Evolutionary conservation across 2,888 invertebrate genomes (phyloP).

Genomic region (Idaea biselata): DNA sequence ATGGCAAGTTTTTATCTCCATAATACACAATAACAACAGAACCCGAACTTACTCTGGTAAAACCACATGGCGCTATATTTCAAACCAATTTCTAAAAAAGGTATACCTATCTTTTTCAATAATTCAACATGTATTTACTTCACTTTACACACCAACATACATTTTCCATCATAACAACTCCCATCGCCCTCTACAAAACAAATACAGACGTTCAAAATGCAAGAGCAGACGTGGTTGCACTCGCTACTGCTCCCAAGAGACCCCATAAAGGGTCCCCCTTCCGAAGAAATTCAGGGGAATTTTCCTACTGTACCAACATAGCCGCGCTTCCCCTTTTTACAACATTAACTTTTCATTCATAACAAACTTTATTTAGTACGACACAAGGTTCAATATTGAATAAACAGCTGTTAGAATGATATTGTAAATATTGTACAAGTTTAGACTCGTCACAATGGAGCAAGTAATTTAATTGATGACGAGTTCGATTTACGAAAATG

Average conservation of each 20-base stretch:
- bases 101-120: conserved; percentile 8
- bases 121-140: conserved; percentile 11
- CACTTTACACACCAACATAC: conserved; percentile 9
- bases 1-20: too few relatives aligned
- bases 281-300: conserved; percentile 53
- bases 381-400: conserved; percentile 21
- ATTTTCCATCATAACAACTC: conserved; percentile 34
- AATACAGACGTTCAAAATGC: conserved; percentile 54
- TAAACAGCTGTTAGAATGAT: background rate
- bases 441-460: conserved; percentile 58
- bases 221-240: conserved; percentile 54
- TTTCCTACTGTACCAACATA: conserved; percentile 47
- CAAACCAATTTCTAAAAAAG: too few relatives aligned
- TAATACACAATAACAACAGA: too few relatives aligned
- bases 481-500: conserved; percentile 73
- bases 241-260: conserved; percentile 53
- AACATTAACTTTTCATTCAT: conserved; percentile 10
- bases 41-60: too few relatives aligned
- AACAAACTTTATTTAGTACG: conserved; percentile 11
- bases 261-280: conserved; percentile 45
- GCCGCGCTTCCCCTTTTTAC: conserved; percentile 32
- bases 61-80: too few relatives aligned
- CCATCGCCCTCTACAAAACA: conserved; percentile 39
- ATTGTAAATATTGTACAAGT: conserved; percentile 22
- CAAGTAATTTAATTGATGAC: conserved; percentile 78